Base-by-base conservation (phyloP, 1,140 invertebrate species). In the Psilanteris sp. region DNA sequence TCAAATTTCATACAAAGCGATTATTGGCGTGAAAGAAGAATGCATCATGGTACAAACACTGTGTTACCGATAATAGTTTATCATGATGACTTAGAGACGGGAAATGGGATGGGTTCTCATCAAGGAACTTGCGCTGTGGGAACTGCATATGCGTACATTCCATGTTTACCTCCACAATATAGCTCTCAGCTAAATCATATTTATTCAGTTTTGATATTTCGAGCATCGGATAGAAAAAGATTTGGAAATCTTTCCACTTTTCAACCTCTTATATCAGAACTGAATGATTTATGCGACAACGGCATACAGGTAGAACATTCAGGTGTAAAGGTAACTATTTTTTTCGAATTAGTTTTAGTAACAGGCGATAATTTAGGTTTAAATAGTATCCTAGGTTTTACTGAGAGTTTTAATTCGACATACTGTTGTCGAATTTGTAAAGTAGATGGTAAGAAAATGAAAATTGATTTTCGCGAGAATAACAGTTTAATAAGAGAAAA, bases 61-160 rank as follows among this genome's bases (percentile, higher is more conserved):
- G 39, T 59, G 20, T 44, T 59, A 6, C 55, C 57, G 3, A 20
- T 50, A 22, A 14, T 31, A 18, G 3, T 46, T 13, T 62, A 50
- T 18, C 41, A 61, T 43, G n/a, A n/a, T n/a, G n/a, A n/a, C n/a
- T n/a, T n/a, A n/a, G n/a, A n/a, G n/a, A n/a, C n/a, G n/a, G n/a
- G n/a, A n/a, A n/a, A n/a, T n/a, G n/a, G n/a, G n/a, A n/a, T n/a
- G n/a, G n/a, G n/a, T n/a, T n/a, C n/a, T 24, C 70, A 66, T 48
- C 11, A 50, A 18, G 78, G 76, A 34, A 46, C 48, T n/a, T 66
- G 75, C 6, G 2, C 18, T 20, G 18, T 20, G 6, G 18, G 18
- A 26, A 8, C n/a, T 59, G 61, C 70, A 2, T 81, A 81, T 29
- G 41, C 57, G 15, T 74, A 57, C 11, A 34, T 80, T 13, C 48